Evolutionary conservation across 2,113 vertebrate species (phyloP), one percentile per base, ranked within the genome.

Genomic region (Daboia siamensis): DNA sequence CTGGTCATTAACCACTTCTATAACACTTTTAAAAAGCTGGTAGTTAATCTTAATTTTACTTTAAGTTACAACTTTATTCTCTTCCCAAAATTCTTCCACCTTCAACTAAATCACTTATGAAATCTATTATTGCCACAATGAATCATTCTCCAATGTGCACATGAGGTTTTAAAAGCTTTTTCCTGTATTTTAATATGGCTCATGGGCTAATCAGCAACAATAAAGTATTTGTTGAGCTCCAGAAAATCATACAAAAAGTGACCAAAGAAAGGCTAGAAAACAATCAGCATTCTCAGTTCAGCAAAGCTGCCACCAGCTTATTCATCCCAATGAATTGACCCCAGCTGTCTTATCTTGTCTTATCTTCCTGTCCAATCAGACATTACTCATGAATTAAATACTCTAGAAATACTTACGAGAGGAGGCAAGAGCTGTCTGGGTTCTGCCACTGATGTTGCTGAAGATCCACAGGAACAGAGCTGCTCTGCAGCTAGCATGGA

Each of bases 381-480:
- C 23, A 80, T 33, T 12, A 26, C 0, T 2, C 56, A 4, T 2
- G 26, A 9, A 10, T 12, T 26, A 23, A 26, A 7, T 6, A 6
- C 15, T 54, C 15, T 69, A 26, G 52, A 23, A 0, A 91, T 97
- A 98, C 98, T 98, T 97, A 98, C 98, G 97, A 96, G 97, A 97
- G 92, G 97, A 29, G 90, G 97, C 94, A 93, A 96, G 96, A 52
- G 97, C 97, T 56, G 97, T 97, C 97, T 97, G 96, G 96, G 96
- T 97, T 97, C 97, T 97, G 97, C 97, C 97, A 97, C 95, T 95
- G 92, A 97, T 92, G 97, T 96, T 92, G 97, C 97, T 91, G 96
- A 96, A 95, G 69, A 97, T 95, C 97, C 97, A 97, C 90, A 98
- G 96, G 93, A 94, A 96, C 21, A 98, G 96, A 95, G 97, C 97